Conservation (phyloP, 53 echinoderm and acorn worm genomes). For the Echinarachnius parma region DNA sequence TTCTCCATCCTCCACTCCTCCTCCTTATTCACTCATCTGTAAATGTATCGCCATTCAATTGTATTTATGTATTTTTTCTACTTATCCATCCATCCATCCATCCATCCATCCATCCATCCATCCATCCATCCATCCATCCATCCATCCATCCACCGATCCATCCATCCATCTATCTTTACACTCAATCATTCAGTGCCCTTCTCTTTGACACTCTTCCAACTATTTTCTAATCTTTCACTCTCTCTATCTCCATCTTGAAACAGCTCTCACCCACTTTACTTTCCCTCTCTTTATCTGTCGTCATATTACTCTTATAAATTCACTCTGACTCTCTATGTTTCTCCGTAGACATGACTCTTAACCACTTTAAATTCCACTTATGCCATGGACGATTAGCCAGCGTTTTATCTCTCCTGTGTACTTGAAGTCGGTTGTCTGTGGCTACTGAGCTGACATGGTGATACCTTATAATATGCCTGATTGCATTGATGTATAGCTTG, state of each 20-base stretch:
- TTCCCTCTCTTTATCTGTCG: too few relatives aligned
- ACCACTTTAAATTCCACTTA: too few relatives aligned
- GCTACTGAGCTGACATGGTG: too few relatives aligned
- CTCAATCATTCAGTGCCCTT: not conserved
- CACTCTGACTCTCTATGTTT: not conserved
- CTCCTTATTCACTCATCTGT: not conserved
- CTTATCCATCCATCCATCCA: not conserved
- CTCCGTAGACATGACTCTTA: too few relatives aligned
- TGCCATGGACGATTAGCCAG: too few relatives aligned
- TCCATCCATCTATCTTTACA: not conserved
- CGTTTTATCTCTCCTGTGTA: too few relatives aligned
- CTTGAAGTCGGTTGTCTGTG: too few relatives aligned
- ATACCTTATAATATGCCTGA: too few relatives aligned
- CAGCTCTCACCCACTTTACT: too few relatives aligned
- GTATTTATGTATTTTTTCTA: not conserved
- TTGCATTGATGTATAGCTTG: too few relatives aligned
- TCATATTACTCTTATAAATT: too few relatives aligned
- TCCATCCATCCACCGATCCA: not conserved
- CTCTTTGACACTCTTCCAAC: not conserved
- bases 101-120: not conserved
- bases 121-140: not conserved
- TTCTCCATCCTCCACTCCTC: not conserved
- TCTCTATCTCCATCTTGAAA: slow-evolving; percentile 3
- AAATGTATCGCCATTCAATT: not conserved
- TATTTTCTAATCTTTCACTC: not conserved